A percentile compares a stretch with the other conserved stretches of the same genome.
phyloP scores from a whole-genome alignment of 2,113 vertebrate genomes.

The Psettodes erumei region DNA sequence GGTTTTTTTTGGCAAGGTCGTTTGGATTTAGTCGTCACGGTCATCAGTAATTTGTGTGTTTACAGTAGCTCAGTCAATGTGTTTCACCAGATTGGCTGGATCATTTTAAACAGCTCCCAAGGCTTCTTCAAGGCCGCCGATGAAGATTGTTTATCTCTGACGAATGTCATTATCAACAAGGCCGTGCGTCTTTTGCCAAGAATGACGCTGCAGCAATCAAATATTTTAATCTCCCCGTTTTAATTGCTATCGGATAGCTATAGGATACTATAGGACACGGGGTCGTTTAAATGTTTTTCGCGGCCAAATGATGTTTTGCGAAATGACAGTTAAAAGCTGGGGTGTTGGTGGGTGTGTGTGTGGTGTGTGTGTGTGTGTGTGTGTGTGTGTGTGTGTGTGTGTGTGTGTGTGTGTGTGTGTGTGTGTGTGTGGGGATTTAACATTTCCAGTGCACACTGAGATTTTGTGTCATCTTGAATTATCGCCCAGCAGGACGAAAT shows the following conservation, averaged over 20 bases:
- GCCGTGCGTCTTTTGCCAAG: conserved; percentile 49
- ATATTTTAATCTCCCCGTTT: conserved; percentile 28
- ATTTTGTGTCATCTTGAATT: conserved; percentile 18
- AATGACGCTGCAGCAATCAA: conserved; percentile 32
- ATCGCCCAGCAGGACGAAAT: not conserved
- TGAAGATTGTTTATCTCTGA: conserved; percentile 60
- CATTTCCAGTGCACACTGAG: conserved; percentile 3
- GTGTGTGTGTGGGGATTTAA: too few species aligned
- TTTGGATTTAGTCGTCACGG: conserved; percentile 21
- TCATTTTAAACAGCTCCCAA: conserved; percentile 64
- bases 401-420: too few species aligned
- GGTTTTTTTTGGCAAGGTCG: conserved; percentile 59
- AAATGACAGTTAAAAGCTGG: conserved; percentile 1
- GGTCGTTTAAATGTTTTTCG: conserved; percentile 8
- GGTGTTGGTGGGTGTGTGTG: not conserved
- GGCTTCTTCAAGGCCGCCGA: conserved; percentile 63
- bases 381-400: too few species aligned
- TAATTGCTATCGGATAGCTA: conserved; percentile 23
- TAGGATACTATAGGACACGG: not conserved
- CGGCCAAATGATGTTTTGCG: conserved; percentile 16
- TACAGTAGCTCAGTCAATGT: conserved; percentile 47
- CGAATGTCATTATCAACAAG: conserved; percentile 65
- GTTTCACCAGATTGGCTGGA: conserved; percentile 52
- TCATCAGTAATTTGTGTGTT: conserved; percentile 61
- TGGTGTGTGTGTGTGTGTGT: too few species aligned